Conservation (phyloP, 2,888 invertebrate genomes). For the Leptinotarsa peninsularis region DNA sequence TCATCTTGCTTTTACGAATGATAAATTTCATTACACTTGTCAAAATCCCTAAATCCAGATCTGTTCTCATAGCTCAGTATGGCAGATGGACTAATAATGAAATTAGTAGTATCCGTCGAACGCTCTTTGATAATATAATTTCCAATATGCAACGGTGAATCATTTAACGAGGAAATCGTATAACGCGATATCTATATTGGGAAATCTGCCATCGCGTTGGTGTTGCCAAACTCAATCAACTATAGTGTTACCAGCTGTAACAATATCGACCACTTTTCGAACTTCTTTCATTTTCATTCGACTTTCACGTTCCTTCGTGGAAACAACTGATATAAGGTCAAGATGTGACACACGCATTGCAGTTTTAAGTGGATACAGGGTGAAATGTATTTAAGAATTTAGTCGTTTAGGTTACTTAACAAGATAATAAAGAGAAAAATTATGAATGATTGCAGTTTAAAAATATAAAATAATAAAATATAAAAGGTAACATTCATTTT, state of each 20-base stretch:
- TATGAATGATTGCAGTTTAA: no score
- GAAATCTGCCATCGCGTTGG: conserved; percentile 7
- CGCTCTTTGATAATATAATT: not conserved
- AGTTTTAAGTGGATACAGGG: no score
- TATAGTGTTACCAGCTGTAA: not conserved
- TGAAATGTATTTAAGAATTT: no score
- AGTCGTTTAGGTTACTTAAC: no score
- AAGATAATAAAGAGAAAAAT: no score
- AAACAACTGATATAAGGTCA: not conserved
- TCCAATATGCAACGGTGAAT: conserved; percentile 6
- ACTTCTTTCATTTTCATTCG: not conserved
- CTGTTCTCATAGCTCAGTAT: not conserved
- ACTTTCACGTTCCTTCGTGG: not conserved
- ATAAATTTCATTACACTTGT: not conserved
- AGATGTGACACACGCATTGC: not conserved
- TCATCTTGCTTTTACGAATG: no score
- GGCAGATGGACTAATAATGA: not conserved
- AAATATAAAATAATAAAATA: no score
- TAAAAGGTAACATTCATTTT: no score
- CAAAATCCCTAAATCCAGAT: conserved; percentile 2
- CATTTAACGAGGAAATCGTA: conserved; percentile 3
- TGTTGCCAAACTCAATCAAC: not conserved
- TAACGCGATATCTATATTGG: not conserved
- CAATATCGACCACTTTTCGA: not conserved
- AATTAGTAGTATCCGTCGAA: not conserved